phyloP scores from a whole-genome alignment of 2,888 invertebrate species.

The Drosophila demipolita region DNA sequence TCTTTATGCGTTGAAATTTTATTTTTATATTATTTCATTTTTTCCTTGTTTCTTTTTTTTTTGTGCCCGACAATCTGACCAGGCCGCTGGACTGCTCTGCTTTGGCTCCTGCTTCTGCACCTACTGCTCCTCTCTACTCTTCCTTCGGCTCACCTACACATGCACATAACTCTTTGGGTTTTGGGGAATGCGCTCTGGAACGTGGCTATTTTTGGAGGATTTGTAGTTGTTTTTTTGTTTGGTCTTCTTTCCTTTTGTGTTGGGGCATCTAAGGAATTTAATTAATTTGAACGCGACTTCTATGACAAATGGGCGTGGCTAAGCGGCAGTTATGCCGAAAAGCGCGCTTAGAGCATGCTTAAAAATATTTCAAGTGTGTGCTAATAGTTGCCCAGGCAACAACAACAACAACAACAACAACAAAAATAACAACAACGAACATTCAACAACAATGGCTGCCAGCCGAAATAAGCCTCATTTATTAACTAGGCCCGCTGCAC shows the following conservation, averaged over 20 bases:
- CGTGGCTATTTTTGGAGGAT: slow-evolving; percentile 62
- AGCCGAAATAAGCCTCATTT: slow-evolving; percentile 59
- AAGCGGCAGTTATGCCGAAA: slow-evolving; percentile 64
- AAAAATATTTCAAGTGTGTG: slow-evolving; percentile 63
- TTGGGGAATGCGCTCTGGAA: slow-evolving; percentile 58
- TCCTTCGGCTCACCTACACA: not conserved
- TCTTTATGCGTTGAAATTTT: slow-evolving; percentile 81
- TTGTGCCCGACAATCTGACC: slow-evolving; percentile 31
- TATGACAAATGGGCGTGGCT: slow-evolving; percentile 77
- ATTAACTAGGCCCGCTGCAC: slow-evolving; percentile 54
- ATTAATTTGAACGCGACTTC: slow-evolving; percentile 76
- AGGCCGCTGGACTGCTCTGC: slow-evolving; percentile 24
- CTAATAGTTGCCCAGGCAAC: slow-evolving; percentile 61
- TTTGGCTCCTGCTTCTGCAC: slow-evolving; percentile 14
- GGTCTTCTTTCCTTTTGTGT: slow-evolving; percentile 14
- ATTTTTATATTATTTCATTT: slow-evolving; percentile 53
- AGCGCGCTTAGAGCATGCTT: slow-evolving; percentile 64
- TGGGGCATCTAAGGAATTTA: slow-evolving; percentile 73
- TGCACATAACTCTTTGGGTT: slow-evolving; percentile 16
- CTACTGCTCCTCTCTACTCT: not conserved
- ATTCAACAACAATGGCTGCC: slow-evolving; percentile 56
- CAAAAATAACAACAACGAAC: slow-evolving; percentile 8
- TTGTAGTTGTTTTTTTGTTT: slow-evolving; percentile 10
- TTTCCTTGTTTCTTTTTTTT: slow-evolving; percentile 12
- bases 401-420: slow-evolving; percentile 17